Evolutionary conservation across 2,797 vertebrate genomes (phyloP).

Genomic region (Mormyrops boulengeri): DNA sequence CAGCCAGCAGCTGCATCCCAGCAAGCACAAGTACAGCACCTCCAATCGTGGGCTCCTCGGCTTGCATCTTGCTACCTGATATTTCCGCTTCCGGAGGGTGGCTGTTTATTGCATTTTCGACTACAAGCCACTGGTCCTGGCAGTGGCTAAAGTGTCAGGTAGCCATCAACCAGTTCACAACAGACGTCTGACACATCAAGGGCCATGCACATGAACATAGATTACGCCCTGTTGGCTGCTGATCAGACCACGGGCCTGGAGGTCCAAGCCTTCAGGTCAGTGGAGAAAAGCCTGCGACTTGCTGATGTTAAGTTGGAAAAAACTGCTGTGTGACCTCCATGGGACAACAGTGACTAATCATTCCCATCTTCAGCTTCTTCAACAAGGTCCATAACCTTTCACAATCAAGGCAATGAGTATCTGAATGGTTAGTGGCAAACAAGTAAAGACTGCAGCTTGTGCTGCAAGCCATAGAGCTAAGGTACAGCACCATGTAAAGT

Average conservation of each 20-base stretch:
- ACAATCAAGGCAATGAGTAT: not conserved
- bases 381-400: not conserved
- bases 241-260: not conserved
- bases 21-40: not conserved
- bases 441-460: not conserved
- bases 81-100: not conserved
- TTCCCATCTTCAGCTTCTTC: not conserved
- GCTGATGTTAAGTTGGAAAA: not conserved
- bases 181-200: constrained; percentile 3
- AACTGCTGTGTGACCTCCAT: not conserved
- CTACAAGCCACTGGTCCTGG: not conserved
- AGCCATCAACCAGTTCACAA: not conserved
- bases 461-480: not conserved
- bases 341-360: not conserved
- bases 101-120: not conserved
- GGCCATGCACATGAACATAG: not conserved
- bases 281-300: not conserved
- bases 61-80: not conserved
- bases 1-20: not conserved
- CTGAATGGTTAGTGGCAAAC: not conserved
- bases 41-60: not conserved
- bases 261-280: not conserved
- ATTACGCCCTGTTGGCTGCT: not conserved
- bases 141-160: not conserved
- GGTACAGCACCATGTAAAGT: not conserved